phyloP scores from a whole-genome alignment of 2,888 invertebrate species.

The Autographa gamma region DNA sequence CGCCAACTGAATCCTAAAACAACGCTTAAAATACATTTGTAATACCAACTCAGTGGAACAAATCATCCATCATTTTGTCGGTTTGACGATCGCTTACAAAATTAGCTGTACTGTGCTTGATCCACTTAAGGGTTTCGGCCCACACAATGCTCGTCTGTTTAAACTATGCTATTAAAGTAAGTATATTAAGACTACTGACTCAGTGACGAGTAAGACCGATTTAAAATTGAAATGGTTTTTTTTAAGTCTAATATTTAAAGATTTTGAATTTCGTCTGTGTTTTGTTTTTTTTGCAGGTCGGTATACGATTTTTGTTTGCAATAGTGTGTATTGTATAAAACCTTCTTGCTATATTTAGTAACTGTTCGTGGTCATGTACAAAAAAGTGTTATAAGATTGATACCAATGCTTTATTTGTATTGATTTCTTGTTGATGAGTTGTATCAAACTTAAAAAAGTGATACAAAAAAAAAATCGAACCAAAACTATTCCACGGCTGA shows the following conservation, averaged over 20 bases:
- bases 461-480: neutral
- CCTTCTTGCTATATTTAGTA: neutral
- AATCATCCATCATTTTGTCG: constrained; percentile 35
- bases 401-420: neutral
- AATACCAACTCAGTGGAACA: neutral
- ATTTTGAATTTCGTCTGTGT: neutral
- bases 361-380: neutral
- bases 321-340: neutral
- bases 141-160: constrained; percentile 63
- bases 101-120: constrained; percentile 51
- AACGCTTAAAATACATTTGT: neutral
- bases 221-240: constrained; percentile 11
- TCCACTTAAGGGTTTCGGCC: constrained; percentile 58
- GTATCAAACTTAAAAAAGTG: neutral
- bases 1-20: neutral
- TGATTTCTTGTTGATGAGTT: constrained; percentile 5
- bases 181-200: constrained; percentile 13
- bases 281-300: neutral
- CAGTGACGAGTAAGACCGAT: constrained; percentile 35
- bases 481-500: neutral
- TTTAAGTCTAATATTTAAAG: neutral
- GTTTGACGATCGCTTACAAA: constrained; percentile 53
- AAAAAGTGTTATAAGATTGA: neutral
- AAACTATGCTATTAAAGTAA: constrained; percentile 24
- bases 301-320: neutral